Evolutionary conservation across 2,113 vertebrate genomes (phyloP).

Genomic region (Scopus umbretta): DNA sequence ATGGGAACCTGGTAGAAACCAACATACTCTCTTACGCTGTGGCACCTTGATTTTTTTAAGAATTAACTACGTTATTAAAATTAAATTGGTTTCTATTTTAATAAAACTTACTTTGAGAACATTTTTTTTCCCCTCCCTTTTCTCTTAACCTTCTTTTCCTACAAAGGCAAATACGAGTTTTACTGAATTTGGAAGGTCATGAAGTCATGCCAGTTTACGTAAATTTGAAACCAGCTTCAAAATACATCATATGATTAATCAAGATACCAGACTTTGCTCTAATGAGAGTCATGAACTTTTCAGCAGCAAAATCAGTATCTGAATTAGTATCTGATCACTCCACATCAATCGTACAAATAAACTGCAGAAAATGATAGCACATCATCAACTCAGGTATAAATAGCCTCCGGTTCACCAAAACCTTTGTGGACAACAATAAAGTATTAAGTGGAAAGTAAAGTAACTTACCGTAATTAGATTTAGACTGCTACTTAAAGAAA

Average conservation of each 20-base stretch:
- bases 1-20: neutral
- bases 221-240: neutral
- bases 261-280: neutral
- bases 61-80: neutral
- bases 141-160: neutral
- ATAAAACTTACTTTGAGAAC: neutral
- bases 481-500: conserved; percentile 65
- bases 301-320: neutral
- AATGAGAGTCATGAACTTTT: neutral
- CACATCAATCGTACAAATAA: neutral
- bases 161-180: neutral
- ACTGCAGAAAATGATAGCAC: conserved; percentile 1
- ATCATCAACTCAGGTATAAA: conserved; percentile 26
- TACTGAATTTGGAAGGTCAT: neutral
- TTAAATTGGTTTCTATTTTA: neutral
- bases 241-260: neutral
- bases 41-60: neutral
- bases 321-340: neutral
- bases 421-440: conserved; percentile 50
- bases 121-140: neutral
- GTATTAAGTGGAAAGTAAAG: conserved; percentile 51
- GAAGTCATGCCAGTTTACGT: neutral
- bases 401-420: conserved; percentile 18
- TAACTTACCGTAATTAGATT: conserved; percentile 61
- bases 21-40: neutral